Percentiles rank a stretch among this genome's conserved stretches.
phyloP scores from a whole-genome alignment of 2,797 vertebrate species.

The Schizopygopsis pylzovi region DNA sequence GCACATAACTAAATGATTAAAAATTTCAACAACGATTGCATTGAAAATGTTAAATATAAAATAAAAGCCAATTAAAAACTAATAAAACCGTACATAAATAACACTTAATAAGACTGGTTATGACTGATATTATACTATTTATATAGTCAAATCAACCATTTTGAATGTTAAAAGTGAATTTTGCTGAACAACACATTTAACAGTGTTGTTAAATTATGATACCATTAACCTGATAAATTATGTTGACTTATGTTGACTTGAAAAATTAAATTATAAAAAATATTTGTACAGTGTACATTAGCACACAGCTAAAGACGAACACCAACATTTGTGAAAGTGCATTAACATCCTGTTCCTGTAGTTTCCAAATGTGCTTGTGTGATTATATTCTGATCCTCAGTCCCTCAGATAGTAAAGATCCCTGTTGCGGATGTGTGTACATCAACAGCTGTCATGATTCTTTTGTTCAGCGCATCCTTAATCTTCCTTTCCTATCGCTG shows the following conservation, averaged over 20 bases:
- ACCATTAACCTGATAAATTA: no score
- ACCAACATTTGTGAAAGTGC: not conserved
- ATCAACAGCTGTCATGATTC: conserved; percentile 16
- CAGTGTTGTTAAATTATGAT: not conserved
- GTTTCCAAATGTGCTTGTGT: conserved; percentile 21
- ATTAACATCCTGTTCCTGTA: not conserved
- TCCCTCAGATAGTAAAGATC: conserved; percentile 27
- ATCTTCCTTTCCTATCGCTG: conserved; percentile 47
- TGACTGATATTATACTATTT: not conserved
- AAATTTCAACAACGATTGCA: not conserved
- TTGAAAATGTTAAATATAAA: not conserved
- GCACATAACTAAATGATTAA: not conserved
- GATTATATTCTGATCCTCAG: conserved; percentile 11
- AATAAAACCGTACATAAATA: not conserved
- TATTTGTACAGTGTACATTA: not conserved
- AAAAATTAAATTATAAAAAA: not conserved
- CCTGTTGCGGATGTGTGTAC: conserved; percentile 19
- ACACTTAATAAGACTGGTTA: not conserved
- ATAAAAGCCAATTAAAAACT: not conserved
- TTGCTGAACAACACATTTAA: not conserved
- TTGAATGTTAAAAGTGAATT: no score
- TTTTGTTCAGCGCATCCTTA: conserved; percentile 46
- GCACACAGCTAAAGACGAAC: not conserved
- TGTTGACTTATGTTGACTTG: not conserved
- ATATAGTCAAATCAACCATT: not conserved